Base-by-base conservation (phyloP, 1,140 invertebrate species). In the Brachionus paranguensis region DNA sequence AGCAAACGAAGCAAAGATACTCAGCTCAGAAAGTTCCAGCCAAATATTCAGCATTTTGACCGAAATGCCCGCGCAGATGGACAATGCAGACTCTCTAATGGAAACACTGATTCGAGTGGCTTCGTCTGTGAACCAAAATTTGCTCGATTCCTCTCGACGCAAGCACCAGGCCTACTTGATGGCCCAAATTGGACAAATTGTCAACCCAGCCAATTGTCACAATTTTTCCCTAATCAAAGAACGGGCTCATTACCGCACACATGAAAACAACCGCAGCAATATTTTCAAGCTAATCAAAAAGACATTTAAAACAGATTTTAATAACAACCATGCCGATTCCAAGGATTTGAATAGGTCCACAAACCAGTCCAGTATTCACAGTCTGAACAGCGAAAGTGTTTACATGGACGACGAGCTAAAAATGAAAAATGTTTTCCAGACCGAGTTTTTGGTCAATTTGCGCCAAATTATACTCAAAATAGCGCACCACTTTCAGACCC, bases 31-130 rank as follows among this genome's bases (percentile, higher is more conserved):
- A 90, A 89, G 89, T 84, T 97, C 96, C 4, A 96, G 96, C 24
- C 94, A 97, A 90, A 97, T 99, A 87, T 98, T 98, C 88, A 98
- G 98, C 90, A 94, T 94, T 12, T 90, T 99, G 1, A 97, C 96
- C 8, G 95, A 97, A 88, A 95, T 97, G 87, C 96, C 96, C 84
- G 94, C 94, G 20, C 93, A 95, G 89, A 93, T 97, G 72, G 93
- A 95, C 88, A 94, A 96, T 91, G 94, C 96, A 65, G 94, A 96
- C 87, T 91, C 92, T 86, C 89, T 94, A 76, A 91, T 94, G 85
- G 90, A 93, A 87, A 93, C 93, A 88, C 87, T 84, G 84, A 50
- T 85, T 27, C 43, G 81, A 83, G 78, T 60, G 24, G 78, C 33
- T 24, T 81, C 78, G 2, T 81, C 78, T 2, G 53, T 81, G 10